These are phyloP conservation scores for Euplagia quadripunctaria DNA, from an alignment of 2,888 invertebrate species.

Conservation along the genomic window DNA sequence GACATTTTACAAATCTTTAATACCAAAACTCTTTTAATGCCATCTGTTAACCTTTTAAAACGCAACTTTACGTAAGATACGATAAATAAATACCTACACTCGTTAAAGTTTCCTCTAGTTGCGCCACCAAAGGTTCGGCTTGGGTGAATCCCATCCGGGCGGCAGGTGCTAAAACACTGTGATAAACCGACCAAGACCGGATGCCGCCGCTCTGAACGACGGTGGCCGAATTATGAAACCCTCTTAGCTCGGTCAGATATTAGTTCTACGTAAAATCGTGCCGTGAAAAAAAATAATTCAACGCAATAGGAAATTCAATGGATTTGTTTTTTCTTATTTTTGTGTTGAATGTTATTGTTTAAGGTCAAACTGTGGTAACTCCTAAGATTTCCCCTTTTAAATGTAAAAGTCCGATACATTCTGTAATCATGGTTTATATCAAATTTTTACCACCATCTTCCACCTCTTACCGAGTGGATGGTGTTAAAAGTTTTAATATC, in stretches of 20 bases:
- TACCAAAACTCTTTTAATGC: too few relatives aligned
- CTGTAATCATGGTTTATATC: too few relatives aligned
- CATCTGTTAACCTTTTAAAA: conserved; percentile 23
- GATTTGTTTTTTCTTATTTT: neutral
- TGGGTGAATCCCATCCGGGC: conserved; percentile 57
- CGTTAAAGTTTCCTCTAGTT: conserved; percentile 56
- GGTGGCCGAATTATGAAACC: conserved; percentile 31
- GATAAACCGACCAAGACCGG: conserved; percentile 60
- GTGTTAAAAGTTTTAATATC: too few relatives aligned
- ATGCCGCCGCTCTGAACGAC: conserved; percentile 35
- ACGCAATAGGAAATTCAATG: neutral
- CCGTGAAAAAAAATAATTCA: neutral
- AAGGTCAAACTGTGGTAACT: too few relatives aligned
- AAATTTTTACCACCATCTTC: too few relatives aligned
- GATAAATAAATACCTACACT: conserved; percentile 45
- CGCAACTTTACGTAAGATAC: conserved; percentile 36
- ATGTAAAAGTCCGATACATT: too few relatives aligned
- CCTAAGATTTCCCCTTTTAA: too few relatives aligned
- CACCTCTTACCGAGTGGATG: too few relatives aligned
- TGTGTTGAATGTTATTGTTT: too few relatives aligned
- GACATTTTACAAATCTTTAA: neutral
- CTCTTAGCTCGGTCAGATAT: conserved; percentile 26
- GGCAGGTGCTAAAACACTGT: conserved; percentile 67
- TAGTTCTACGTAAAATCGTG: neutral
- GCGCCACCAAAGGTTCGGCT: conserved; percentile 39